Evolutionary conservation across 2,888 invertebrate genomes (phyloP).

Genomic region (Scrobipalpa costella): DNA sequence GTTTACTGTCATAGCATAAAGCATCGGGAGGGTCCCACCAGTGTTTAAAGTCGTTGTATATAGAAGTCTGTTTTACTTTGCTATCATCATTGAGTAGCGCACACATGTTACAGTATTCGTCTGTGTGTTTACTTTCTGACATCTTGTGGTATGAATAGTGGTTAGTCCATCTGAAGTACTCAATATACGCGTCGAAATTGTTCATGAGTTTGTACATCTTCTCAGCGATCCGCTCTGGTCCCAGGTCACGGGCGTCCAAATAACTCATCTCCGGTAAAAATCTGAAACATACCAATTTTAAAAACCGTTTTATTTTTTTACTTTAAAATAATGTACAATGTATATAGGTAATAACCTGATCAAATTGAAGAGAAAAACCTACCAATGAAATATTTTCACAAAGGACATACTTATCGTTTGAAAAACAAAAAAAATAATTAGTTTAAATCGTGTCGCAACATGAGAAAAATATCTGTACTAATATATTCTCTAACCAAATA

Average conservation of each 20-base stretch:
- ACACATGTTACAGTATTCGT: constrained; percentile 15
- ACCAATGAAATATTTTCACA: too few relatives aligned
- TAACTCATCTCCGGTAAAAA: background rate
- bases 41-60: constrained; percentile 1
- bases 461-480: too few relatives aligned
- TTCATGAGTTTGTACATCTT: background rate
- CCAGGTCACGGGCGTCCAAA: background rate
- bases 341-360: too few relatives aligned
- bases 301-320: background rate
- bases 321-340: too few relatives aligned
- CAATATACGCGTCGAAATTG: background rate
- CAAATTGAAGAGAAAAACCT: too few relatives aligned
- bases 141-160: constrained; percentile 11
- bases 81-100: background rate
- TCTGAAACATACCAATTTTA: background rate
- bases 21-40: background rate
- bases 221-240: background rate
- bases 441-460: too few relatives aligned
- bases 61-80: background rate
- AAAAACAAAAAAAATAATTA: too few relatives aligned
- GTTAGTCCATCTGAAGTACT: constrained; percentile 16
- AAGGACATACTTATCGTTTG: too few relatives aligned
- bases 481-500: too few relatives aligned
- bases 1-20: background rate
- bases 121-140: constrained; percentile 3